Evolutionary conservation across 1,140 invertebrate species (phyloP).

Genomic region (Ceratosolen solmsi): DNA sequence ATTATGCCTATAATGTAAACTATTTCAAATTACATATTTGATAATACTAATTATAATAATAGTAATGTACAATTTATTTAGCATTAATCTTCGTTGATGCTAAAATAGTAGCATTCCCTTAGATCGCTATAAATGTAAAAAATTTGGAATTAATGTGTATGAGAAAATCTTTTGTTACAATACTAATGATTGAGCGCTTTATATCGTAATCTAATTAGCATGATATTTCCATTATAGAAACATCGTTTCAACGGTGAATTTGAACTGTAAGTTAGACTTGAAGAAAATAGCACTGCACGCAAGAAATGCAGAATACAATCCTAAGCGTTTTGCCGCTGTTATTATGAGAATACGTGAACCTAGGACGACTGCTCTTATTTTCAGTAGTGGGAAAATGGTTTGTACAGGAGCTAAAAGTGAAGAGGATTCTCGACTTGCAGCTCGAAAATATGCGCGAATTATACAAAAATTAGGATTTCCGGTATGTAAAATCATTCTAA

Average conservation of each 20-base stretch:
- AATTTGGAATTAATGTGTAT: too few relatives aligned
- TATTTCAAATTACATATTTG: too few relatives aligned
- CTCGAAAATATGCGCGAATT: slow-evolving; percentile 98
- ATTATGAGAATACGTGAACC: slow-evolving; percentile 99
- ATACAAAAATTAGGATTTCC: slow-evolving; percentile 98
- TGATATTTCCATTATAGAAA: slow-evolving; percentile 79
- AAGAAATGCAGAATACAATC: slow-evolving; percentile 99
- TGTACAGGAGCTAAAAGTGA: slow-evolving; percentile 99
- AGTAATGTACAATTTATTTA: too few relatives aligned
- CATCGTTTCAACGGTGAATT: slow-evolving; percentile 98
- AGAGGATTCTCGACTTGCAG: slow-evolving; percentile 96
- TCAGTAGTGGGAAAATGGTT: slow-evolving; percentile 99
- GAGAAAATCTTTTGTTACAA: too few relatives aligned
- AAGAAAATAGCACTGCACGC: slow-evolving; percentile 99
- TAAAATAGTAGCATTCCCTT: too few relatives aligned
- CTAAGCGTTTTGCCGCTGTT: slow-evolving; percentile 99
- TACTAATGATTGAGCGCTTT: too few relatives aligned
- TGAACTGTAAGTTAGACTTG: slow-evolving; percentile 95
- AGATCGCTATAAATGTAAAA: too few relatives aligned
- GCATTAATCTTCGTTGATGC: too few relatives aligned
- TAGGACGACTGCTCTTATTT: slow-evolving; percentile 98
- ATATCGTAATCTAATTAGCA: slow-evolving; percentile 21
- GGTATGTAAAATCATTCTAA: slow-evolving; percentile 74
- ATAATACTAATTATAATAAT: too few relatives aligned
- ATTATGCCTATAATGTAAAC: too few relatives aligned